These are phyloP conservation scores for Tiliacea aurago DNA, from an alignment of 2,888 invertebrate species.

Conservation along the genomic window DNA sequence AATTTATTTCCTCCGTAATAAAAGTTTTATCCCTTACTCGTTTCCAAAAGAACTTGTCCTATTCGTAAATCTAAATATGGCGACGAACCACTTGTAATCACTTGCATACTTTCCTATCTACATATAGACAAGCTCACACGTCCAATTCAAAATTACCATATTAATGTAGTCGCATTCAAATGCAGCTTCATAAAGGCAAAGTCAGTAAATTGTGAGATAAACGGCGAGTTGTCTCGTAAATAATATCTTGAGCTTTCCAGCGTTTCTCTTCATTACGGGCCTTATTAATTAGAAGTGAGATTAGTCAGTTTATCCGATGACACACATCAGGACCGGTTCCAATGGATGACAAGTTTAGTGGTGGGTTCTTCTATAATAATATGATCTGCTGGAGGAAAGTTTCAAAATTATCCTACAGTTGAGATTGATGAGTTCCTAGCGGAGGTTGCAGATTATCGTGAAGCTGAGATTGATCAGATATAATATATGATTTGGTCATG, in stretches of 20 bases:
- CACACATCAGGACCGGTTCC: conserved; percentile 61
- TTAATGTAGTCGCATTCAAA: conserved; percentile 59
- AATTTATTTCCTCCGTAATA: not conserved
- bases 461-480: not conserved
- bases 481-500: not conserved
- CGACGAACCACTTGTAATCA: conserved; percentile 24
- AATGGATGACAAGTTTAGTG: conserved; percentile 15
- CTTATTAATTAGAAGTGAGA: conserved; percentile 61
- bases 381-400: conserved; percentile 14
- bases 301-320: conserved; percentile 60
- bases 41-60: conserved; percentile 36
- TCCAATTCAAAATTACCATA: conserved; percentile 58
- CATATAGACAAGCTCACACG: conserved; percentile 60
- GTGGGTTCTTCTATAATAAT: not conserved
- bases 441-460: conserved; percentile 1
- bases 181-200: conserved; percentile 50
- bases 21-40: conserved; percentile 4
- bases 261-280: conserved; percentile 61
- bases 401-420: conserved; percentile 6
- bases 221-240: conserved; percentile 55
- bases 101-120: conserved; percentile 43
- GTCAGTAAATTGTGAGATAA: conserved; percentile 61
- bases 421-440: not conserved
- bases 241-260: conserved; percentile 59
- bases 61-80: conserved; percentile 38